phyloP scores from a whole-genome alignment of 2,113 vertebrate species.

The Nesospiza acunhae region DNA sequence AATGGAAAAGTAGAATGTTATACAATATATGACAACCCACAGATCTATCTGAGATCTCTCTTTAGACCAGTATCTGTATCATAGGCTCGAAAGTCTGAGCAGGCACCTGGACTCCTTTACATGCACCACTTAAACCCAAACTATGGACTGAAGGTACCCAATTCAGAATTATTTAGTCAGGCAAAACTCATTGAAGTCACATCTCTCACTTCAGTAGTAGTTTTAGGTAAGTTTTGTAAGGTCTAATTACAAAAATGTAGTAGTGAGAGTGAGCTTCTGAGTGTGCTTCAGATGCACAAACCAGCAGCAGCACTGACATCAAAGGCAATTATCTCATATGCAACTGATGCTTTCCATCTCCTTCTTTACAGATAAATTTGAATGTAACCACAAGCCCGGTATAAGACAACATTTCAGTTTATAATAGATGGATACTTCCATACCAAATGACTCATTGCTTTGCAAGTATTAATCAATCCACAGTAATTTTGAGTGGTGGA shows the following conservation, averaged over 20 bases:
- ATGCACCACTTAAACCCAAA: background rate
- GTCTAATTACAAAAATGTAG: background rate
- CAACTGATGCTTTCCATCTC: background rate
- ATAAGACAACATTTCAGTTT: conserved; percentile 21
- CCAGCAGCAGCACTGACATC: background rate
- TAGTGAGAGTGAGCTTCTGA: background rate
- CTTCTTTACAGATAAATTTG: conserved; percentile 23
- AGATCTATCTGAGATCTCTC: background rate
- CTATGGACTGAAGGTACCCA: background rate
- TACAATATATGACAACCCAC: background rate
- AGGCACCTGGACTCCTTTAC: background rate
- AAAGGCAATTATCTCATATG: background rate
- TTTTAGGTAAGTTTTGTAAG: background rate
- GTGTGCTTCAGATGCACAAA: background rate
- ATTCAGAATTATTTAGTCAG: background rate
- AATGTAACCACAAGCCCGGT: background rate
- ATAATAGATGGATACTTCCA: background rate
- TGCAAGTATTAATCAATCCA: conserved; percentile 32
- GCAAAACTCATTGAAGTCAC: background rate
- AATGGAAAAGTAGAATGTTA: background rate
- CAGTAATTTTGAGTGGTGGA: background rate
- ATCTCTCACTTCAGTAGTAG: background rate
- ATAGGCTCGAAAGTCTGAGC: background rate
- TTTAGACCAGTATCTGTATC: background rate
- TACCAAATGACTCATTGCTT: conserved; percentile 29